Evolutionary conservation across 2,797 vertebrate genomes (phyloP).

Genomic region (Tapirus indicus): DNA sequence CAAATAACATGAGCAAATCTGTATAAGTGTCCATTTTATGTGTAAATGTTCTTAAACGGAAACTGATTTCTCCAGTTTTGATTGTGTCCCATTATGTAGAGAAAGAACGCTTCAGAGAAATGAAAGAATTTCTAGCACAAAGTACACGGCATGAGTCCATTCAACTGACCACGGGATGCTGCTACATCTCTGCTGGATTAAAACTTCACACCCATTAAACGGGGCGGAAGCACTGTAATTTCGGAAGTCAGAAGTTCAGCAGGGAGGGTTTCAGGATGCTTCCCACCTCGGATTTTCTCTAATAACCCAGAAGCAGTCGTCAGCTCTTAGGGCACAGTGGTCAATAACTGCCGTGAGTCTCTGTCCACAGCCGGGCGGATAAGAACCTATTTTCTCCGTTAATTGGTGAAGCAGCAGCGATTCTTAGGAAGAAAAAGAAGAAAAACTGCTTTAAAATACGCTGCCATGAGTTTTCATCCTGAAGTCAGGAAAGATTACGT

Average conservation of each 20-base stretch:
- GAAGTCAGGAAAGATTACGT: background rate
- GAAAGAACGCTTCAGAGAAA: constrained; percentile 56
- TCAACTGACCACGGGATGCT: constrained; percentile 78
- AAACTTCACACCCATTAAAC: constrained; percentile 83
- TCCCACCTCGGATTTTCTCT: constrained; percentile 69
- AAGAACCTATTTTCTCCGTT: constrained; percentile 64
- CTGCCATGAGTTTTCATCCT: constrained; percentile 34
- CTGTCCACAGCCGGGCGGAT: background rate
- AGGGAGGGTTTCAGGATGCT: constrained; percentile 68
- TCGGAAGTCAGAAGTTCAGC: constrained; percentile 74
- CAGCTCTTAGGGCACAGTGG: background rate
- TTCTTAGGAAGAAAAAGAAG: background rate
- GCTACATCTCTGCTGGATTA: constrained; percentile 78
- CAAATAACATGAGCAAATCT: constrained; percentile 63
- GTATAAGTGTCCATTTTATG: constrained; percentile 50
- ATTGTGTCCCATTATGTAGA: constrained; percentile 49
- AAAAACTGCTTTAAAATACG: constrained; percentile 2
- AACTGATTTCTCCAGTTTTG: constrained; percentile 40
- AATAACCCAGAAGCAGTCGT: constrained; percentile 51
- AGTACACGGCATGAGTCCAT: constrained; percentile 11
- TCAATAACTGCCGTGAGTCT: background rate
- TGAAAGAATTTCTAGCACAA: constrained; percentile 61
- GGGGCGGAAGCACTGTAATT: constrained; percentile 72
- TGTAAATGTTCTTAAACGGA: constrained; percentile 56
- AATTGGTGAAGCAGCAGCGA: constrained; percentile 10